Base-by-base conservation (phyloP, 2,888 invertebrate genomes). In the Leucoptera coffeella region DNA sequence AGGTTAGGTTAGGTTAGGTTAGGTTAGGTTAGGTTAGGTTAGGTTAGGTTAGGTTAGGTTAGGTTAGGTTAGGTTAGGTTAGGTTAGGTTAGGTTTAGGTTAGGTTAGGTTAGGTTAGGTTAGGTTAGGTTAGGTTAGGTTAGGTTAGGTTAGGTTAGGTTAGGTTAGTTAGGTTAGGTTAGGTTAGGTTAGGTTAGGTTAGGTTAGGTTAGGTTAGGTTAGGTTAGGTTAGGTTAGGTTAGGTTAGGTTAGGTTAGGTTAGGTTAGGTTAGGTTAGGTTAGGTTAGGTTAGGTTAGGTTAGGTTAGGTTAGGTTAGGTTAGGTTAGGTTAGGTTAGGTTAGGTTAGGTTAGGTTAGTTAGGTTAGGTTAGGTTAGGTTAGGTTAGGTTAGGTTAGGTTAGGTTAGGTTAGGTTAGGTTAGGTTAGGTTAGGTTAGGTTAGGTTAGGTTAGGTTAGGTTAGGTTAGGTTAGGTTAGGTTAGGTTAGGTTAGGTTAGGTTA, bases 1-100 rank as follows among this genome's bases (percentile, higher is more conserved):
- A 23, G 23, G 22, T 27, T 22, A 22, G 28, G 22, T 28, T 27
- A 19, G 28, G 22, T 30, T 27, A 27, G 30, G 27, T 30, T 30
- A 27, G 30, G 30, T 30, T 30, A 21, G 26, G 26, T 26, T 26
- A 26, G 26, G 26, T 26, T 26, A 25, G 25, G 25, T 25, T 25
- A 25, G 25, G 25, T 25, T 25, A 25, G 25, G 25, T 25, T 25
- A 25, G 25, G 25, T 25, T 25, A 25, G 25, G 25, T 25, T 25
- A 25, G 25, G 25, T 25, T 25, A 26, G 25, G 25, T 25, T 25
- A 25, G 25, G 25, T 25, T 25, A 25, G 25, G 25, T 25, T 25
- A 25, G 25, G 25, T 25, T 25, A 25, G 25, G 25, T 25, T 25
- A 25, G 25, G 25, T 25, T n/a, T n/a, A n/a, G n/a, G n/a, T n/a